Conservation (phyloP, 2,888 invertebrate species). For the Leptarthrus brevirostris region DNA sequence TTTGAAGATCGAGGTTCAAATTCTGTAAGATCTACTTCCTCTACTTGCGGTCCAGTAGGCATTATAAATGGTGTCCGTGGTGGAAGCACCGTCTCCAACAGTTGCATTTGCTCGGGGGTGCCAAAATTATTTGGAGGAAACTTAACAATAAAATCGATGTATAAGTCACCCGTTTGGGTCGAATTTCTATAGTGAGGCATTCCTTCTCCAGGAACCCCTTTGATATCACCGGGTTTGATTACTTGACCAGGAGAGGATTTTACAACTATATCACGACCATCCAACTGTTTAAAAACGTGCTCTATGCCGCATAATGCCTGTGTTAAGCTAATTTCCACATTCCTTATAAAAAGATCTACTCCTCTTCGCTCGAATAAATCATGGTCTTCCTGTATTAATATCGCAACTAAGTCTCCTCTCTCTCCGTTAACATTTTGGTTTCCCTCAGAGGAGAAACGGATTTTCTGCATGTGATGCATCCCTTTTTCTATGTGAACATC, state of each 20-base stretch:
- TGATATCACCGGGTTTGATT: conserved; percentile 83
- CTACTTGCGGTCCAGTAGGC: conserved; percentile 84
- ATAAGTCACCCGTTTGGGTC: conserved; percentile 87
- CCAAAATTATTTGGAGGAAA: conserved; percentile 88
- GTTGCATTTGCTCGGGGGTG: conserved; percentile 73
- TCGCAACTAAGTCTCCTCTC: conserved; percentile 89
- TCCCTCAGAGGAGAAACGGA: conserved; percentile 88
- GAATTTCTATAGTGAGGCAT: conserved; percentile 91
- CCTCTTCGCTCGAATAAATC: conserved; percentile 81
- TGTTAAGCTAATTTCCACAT: conserved; percentile 80
- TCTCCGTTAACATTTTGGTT: conserved; percentile 89
- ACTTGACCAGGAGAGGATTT: conserved; percentile 83
- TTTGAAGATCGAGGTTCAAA: conserved; percentile 70
- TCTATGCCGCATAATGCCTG: conserved; percentile 93
- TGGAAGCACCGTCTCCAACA: conserved; percentile 81
- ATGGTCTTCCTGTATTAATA: conserved; percentile 85
- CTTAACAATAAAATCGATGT: conserved; percentile 85
- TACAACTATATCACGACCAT: conserved; percentile 85
- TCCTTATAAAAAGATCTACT: conserved; percentile 77
- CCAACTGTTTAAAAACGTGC: conserved; percentile 87
- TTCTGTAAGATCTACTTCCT: conserved; percentile 86
- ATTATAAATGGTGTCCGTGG: conserved; percentile 76
- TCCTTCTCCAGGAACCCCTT: conserved; percentile 85
- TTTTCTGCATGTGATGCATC: conserved; percentile 87
- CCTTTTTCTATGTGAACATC: conserved; percentile 92